Evolutionary conservation across 2,797 vertebrate species (phyloP), one percentile per base, ranked within the genome.

Genomic region (Sparus aurata): DNA sequence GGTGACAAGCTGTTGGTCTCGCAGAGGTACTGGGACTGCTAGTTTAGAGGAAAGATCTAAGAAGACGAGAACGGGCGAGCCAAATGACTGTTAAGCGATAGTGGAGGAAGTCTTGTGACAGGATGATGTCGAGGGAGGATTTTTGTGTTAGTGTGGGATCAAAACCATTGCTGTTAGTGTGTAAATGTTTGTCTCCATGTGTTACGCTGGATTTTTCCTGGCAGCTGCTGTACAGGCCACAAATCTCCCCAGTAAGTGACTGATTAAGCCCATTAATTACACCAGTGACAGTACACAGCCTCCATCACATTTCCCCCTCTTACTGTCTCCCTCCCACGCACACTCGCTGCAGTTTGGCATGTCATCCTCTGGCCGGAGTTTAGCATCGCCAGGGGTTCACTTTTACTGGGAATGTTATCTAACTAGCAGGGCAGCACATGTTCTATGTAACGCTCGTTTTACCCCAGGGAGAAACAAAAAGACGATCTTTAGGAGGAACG

Each of bases 401-500:
- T 86, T 78, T 78, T 67, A 79, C 70, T 25, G 52, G 63, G 50
- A 80, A 54, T 81, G 74, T 90, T 89, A 87, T 91, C 87, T 86
- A 85, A 86, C 43, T 43, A 76, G 68, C 66, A 75, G 85, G 83
- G 79, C 81, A 87, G 80, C 89, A 89, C 82, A 88, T 84, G 86
- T 66, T 82, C 75, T 80, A 15, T 82, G 75, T 76, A 87, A 79
- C 54, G 75, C 34, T 10, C 1, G n/a, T 58, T 87, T 79, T 63
- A 50, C 76, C 59, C 69, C 54, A 54, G 65, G 75, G 74, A 83
- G 55, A 23, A 30, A 25, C 12, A 43, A 22, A 43, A 63, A 30
- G 53, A 79, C 25, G 61, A 68, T 85, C 68, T 63, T 64, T 52
- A 45, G 12, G 30, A 73, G 75, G 65, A 82, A 60, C 30, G 41